Conservation (phyloP, 1,140 invertebrate species). For the Diabrotica virgifera region DNA sequence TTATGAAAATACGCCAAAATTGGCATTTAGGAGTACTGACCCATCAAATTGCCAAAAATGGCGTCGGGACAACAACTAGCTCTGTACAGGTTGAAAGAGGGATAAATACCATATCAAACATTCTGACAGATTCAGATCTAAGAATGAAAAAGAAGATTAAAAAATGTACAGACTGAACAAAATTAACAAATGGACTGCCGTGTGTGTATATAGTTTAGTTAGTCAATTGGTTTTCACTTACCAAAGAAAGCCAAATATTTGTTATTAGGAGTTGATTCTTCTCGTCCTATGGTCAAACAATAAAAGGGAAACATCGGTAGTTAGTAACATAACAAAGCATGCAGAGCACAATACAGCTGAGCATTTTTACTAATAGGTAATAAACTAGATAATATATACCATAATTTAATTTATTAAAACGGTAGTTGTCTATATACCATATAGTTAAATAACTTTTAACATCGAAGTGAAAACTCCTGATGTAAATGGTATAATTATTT, state of each 20-base stretch:
- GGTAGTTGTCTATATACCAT: no score
- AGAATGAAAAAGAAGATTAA: conserved; percentile 32
- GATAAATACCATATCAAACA: conserved; percentile 20
- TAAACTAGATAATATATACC: no score
- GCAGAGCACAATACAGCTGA: conserved; percentile 29
- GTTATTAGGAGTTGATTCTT: conserved; percentile 78
- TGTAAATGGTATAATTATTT: no score
- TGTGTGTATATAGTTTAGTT: conserved; percentile 50
- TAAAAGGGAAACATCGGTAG: conserved; percentile 63
- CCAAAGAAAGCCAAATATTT: conserved; percentile 85
- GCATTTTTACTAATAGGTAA: not conserved
- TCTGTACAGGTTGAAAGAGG: conserved; percentile 26
- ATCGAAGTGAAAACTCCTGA: no score
- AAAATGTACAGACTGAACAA: conserved; percentile 32
- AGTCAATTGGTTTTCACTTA: conserved; percentile 66
- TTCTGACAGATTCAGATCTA: conserved; percentile 26
- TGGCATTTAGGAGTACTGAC: conserved; percentile 7
- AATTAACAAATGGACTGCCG: conserved; percentile 47
- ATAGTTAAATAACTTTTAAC: no score
- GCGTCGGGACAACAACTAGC: conserved; percentile 20
- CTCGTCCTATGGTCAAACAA: conserved; percentile 53
- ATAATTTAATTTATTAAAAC: no score
- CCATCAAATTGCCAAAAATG: not conserved
- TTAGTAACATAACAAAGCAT: conserved; percentile 53
- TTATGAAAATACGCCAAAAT: no score